Percentiles rank a stretch among this genome's conserved stretches.
These are phyloP conservation scores for Palythoa heliodiscus DNA, from an alignment of 92 coral and sea anemone genomes.

Conservation along the genomic window DNA sequence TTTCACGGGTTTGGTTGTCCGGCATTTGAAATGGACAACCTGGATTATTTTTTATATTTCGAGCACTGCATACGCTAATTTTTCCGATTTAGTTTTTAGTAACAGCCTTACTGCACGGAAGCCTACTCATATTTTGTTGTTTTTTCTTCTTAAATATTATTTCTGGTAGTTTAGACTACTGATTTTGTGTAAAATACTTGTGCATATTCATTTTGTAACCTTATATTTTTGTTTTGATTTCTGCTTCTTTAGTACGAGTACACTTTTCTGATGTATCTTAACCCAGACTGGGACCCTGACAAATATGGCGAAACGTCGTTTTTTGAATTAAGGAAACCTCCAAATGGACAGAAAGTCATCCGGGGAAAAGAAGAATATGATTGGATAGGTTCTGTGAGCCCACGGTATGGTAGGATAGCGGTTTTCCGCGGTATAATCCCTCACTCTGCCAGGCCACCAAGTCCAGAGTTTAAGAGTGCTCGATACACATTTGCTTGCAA, in stretches of 20 bases:
- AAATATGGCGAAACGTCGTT: slow-evolving; percentile 91
- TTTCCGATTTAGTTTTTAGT: no score
- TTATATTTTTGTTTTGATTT: background rate
- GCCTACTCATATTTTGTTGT: no score
- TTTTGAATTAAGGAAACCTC: slow-evolving; percentile 66
- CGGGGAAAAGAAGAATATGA: slow-evolving; percentile 83
- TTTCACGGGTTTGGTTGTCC: no score
- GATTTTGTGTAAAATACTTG: no score
- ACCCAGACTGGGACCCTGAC: slow-evolving; percentile 89
- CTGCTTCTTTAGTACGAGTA: slow-evolving; percentile 71
- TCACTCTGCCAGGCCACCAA: slow-evolving; percentile 97
- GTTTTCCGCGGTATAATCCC: slow-evolving; percentile 93
- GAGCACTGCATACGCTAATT: no score
- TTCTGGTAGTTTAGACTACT: background rate
- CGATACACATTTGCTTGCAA: slow-evolving; percentile 95
- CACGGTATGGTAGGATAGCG: slow-evolving; percentile 91
- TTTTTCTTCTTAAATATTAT: no score
- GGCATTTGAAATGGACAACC: no score
- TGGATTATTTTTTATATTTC: no score
- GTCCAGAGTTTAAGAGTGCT: slow-evolving; percentile 86
- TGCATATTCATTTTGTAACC: no score
- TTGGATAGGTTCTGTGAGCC: slow-evolving; percentile 88
- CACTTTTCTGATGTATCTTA: slow-evolving; percentile 88
- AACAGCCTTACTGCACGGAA: no score
- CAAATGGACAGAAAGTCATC: slow-evolving; percentile 62